Evolutionary conservation across 1,140 invertebrate species (phyloP).

Genomic region (Papilio machaon): DNA sequence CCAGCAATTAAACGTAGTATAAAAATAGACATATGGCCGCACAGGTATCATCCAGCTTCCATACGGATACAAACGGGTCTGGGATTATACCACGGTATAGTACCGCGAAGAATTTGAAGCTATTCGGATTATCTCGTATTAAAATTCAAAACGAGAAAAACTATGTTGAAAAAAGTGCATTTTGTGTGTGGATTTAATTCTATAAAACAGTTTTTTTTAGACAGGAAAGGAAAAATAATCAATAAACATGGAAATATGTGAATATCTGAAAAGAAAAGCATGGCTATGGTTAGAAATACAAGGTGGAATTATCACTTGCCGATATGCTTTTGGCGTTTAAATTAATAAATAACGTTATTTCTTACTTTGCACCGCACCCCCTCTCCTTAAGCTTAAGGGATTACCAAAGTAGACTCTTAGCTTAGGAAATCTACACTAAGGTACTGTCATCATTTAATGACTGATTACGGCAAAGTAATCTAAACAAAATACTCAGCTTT

Average conservation of each 20-base stretch:
- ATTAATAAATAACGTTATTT: no score
- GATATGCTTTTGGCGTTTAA: no score
- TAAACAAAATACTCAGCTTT: neutral
- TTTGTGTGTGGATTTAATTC: no score
- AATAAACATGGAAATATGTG: neutral
- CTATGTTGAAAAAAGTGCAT: no score
- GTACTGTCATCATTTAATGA: neutral
- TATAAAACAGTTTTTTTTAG: neutral
- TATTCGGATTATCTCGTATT: neutral
- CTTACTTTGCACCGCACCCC: no score
- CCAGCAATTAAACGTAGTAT: slow-evolving; percentile 10
- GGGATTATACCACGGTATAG: slow-evolving; percentile 3
- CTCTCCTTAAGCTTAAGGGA: no score
- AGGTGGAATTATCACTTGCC: no score
- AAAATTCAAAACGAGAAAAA: neutral
- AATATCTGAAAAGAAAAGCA: no score
- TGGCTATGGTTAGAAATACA: no score
- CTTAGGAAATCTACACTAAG: neutral
- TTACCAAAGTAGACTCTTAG: no score
- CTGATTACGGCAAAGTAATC: neutral
- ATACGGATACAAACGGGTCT: slow-evolving; percentile 27
- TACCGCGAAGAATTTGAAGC: neutral
- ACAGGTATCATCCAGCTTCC: slow-evolving; percentile 10
- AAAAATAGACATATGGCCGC: slow-evolving; percentile 14
- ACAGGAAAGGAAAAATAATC: no score